Conservation (phyloP, 2,797 vertebrate species). For the Tachyglossus aculeatus region DNA sequence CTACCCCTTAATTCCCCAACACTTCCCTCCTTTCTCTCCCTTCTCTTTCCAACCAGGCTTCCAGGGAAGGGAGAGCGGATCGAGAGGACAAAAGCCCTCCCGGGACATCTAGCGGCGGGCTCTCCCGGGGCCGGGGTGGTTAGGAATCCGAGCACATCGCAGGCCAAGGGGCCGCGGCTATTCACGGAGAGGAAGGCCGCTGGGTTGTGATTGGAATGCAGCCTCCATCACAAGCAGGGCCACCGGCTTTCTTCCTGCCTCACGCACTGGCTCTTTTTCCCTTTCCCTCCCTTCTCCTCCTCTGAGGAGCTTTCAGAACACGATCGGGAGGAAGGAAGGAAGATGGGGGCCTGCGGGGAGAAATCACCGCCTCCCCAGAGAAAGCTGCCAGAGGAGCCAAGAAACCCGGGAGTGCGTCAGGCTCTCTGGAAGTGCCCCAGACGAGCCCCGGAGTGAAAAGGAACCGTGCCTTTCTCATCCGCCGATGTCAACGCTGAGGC, state of each 20-base stretch:
- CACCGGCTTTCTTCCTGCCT: neutral
- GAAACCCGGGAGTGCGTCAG: rapidly evolving
- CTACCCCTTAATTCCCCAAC: neutral
- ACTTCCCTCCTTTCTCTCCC: neutral
- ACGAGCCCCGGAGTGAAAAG: constrained; percentile 5
- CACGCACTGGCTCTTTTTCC: neutral
- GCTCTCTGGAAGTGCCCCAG: neutral
- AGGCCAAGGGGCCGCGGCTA: neutral
- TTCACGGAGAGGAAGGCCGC: neutral
- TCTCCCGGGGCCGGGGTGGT: neutral
- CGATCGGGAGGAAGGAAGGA: neutral
- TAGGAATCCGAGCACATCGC: neutral
- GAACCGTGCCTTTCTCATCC: rapidly evolving
- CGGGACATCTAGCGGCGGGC: neutral
- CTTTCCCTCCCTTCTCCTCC: neutral
- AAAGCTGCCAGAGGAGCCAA: neutral
- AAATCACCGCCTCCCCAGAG: rapidly evolving
- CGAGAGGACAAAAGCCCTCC: neutral
- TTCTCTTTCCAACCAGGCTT: too few relatives aligned
- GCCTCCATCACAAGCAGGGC: rapidly evolving
- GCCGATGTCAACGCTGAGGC: rapidly evolving
- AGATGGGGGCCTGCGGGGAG: constrained; percentile 10
- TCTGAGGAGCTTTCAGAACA: neutral
- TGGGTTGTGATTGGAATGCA: neutral
- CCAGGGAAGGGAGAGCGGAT: neutral